Conservation (phyloP, 2,797 vertebrate species). For the Carduelis carduelis region DNA sequence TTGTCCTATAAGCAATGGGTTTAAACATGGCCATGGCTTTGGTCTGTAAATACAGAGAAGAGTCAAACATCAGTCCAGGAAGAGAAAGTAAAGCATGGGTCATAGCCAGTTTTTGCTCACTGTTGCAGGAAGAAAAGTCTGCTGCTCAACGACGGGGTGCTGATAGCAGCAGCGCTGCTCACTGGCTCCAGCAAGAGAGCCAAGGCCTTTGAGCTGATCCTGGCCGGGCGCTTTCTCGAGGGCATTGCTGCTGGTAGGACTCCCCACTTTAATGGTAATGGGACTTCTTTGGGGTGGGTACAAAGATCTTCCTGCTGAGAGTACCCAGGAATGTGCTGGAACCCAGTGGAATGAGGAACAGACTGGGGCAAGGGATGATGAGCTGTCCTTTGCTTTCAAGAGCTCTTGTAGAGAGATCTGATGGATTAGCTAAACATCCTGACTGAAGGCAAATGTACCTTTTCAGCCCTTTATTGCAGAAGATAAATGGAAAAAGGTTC, state of each 20-base stretch:
- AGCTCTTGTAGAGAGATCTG: neutral
- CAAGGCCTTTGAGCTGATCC: conserved; percentile 88
- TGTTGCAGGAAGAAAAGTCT: conserved; percentile 85
- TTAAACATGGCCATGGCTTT: neutral
- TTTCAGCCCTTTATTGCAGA: neutral
- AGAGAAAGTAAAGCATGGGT: neutral
- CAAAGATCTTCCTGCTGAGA: neutral
- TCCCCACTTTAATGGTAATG: neutral
- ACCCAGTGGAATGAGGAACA: neutral
- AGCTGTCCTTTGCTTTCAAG: neutral
- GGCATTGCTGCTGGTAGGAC: conserved; percentile 84
- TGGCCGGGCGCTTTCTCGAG: conserved; percentile 82
- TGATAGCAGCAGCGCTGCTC: conserved; percentile 75
- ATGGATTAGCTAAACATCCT: neutral
- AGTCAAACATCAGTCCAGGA: neutral
- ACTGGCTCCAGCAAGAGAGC: conserved; percentile 81
- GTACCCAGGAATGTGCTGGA: neutral
- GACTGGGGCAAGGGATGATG: neutral
- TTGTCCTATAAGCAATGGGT: neutral
- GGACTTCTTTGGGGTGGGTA: neutral
- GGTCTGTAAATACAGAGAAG: neutral
- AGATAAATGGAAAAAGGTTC: neutral
- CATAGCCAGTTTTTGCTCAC: rapidly evolving
- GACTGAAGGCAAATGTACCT: neutral
- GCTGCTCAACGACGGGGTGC: conserved; percentile 81